Conservation (phyloP, 1,140 invertebrate genomes). For the Cyclina sinensis region DNA sequence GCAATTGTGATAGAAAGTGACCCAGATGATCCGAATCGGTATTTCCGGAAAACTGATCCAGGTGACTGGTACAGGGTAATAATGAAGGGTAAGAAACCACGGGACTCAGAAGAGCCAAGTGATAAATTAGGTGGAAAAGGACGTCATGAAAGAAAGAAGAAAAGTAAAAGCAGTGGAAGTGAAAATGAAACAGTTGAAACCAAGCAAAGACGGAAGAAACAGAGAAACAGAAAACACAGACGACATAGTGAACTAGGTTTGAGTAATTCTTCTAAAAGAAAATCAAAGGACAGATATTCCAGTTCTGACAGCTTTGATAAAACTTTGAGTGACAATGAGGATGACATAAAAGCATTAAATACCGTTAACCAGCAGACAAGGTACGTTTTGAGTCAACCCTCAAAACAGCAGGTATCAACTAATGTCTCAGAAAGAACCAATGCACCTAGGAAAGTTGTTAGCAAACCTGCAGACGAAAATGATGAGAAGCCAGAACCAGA, state of each 20-base stretch:
- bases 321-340: neutral
- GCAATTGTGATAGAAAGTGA: slow-evolving; percentile 51
- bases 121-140: neutral
- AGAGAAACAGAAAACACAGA: neutral
- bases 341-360: neutral
- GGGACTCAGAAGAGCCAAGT: neutral
- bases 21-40: slow-evolving; percentile 50
- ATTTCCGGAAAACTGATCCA: slow-evolving; percentile 54
- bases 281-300: neutral
- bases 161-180: slow-evolving; percentile 14
- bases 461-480: neutral
- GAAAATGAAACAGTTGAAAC: slow-evolving; percentile 1
- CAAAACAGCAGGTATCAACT: neutral
- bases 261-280: slow-evolving; percentile 12
- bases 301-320: slow-evolving; percentile 8
- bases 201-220: neutral
- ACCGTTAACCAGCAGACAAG: slow-evolving; percentile 9
- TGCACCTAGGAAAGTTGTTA: neutral
- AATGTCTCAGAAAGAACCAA: neutral
- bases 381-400: neutral
- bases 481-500: neutral
- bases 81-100: slow-evolving; percentile 55
- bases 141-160: slow-evolving; percentile 10
- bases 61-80: slow-evolving; percentile 57
- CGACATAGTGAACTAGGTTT: neutral